Conservation (phyloP, 2,113 vertebrate genomes). For the Lota lota region DNA sequence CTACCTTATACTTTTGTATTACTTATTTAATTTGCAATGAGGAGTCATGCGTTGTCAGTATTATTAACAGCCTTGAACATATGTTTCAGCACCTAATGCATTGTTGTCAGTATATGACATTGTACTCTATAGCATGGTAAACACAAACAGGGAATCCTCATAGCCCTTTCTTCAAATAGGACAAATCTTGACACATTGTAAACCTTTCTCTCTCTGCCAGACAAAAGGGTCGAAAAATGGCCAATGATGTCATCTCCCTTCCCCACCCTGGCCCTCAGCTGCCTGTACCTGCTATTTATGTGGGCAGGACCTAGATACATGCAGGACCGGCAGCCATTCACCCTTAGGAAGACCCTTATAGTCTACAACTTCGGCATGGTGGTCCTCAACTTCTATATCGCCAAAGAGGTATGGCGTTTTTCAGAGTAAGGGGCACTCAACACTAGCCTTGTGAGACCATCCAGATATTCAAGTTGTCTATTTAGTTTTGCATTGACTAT, state of each 20-base stretch:
- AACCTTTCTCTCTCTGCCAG: constrained; percentile 55
- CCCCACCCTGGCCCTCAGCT: constrained; percentile 90
- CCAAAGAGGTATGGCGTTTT: constrained; percentile 86
- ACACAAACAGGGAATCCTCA: too few relatives aligned
- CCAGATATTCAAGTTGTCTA: too few relatives aligned
- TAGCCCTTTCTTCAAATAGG: too few relatives aligned
- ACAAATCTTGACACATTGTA: too few relatives aligned
- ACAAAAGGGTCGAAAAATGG: constrained; percentile 96
- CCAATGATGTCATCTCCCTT: constrained; percentile 91
- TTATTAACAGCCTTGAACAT: not conserved
- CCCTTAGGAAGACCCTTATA: constrained; percentile 88
- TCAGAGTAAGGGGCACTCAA: too few relatives aligned
- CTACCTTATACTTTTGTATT: not conserved
- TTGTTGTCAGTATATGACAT: not conserved
- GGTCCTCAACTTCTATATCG: constrained; percentile 97
- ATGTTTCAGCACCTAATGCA: not conserved
- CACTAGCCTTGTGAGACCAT: too few relatives aligned
- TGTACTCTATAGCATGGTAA: not conserved
- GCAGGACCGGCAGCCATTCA: constrained; percentile 90
- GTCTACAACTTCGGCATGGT: constrained; percentile 99
- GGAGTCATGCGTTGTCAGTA: not conserved
- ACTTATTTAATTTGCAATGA: not conserved
- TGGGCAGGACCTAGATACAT: constrained; percentile 97
- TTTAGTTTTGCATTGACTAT: too few relatives aligned
- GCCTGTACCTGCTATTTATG: constrained; percentile 91